Evolutionary conservation across 1,140 invertebrate species (phyloP).

Genomic region (Tribolium madens): DNA sequence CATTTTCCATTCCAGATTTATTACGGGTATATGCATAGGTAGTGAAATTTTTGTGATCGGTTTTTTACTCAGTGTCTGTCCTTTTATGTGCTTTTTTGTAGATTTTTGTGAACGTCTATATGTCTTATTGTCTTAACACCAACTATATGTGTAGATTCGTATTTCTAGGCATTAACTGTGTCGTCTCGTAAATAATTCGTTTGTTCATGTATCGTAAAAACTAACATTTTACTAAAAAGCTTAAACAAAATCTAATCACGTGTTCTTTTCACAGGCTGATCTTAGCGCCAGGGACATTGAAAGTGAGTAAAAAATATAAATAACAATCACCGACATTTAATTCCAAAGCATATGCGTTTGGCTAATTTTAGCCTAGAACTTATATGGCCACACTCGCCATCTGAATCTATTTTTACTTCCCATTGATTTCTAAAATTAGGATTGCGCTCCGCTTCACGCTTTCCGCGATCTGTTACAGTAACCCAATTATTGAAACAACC

Average conservation of each 20-base stretch:
- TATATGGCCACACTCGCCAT: conserved; percentile 44
- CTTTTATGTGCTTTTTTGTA: conserved; percentile 17
- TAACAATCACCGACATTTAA: neutral
- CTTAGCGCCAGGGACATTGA: conserved; percentile 79
- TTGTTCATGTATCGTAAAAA: conserved; percentile 17
- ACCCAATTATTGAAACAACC: conserved; percentile 25
- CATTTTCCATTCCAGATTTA: conserved; percentile 31
- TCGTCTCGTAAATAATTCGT: conserved; percentile 22
- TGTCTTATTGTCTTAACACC: neutral
- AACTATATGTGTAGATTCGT: conserved; percentile 3
- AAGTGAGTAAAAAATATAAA: conserved; percentile 71
- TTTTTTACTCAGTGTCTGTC: conserved; percentile 8
- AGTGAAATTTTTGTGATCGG: conserved; percentile 7
- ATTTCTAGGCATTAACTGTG: neutral
- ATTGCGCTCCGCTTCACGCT: conserved; percentile 1
- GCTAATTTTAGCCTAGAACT: conserved; percentile 42
- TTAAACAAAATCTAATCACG: neutral
- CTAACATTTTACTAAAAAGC: neutral
- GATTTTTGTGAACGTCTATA: conserved; percentile 11
- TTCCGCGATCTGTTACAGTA: conserved; percentile 31
- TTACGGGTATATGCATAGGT: conserved; percentile 5
- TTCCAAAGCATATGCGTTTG: conserved; percentile 14
- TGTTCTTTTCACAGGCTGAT: conserved; percentile 73
- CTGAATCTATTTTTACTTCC: conserved; percentile 39
- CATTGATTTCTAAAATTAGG: conserved; percentile 41